A percentile compares a stretch with the other conserved stretches of the same genome.
Conservation (phyloP, 2,888 invertebrate genomes). For the Dimorphilus gyrociliatus region DNA sequence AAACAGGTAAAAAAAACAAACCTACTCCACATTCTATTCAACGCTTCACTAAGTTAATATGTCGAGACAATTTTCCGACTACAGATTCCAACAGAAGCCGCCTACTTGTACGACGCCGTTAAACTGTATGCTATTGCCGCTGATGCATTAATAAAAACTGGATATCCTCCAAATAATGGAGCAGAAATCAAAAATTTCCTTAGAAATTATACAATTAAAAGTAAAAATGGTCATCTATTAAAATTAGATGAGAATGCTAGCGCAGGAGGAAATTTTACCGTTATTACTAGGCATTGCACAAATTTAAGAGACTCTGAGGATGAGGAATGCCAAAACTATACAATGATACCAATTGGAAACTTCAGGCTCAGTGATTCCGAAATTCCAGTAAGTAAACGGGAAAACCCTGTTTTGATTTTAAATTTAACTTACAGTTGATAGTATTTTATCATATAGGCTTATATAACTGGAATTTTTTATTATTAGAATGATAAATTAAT, state of each 20-base stretch:
- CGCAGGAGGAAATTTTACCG: slow-evolving; percentile 80
- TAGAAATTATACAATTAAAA: slow-evolving; percentile 18
- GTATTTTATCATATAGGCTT: too few relatives aligned
- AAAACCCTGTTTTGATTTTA: too few relatives aligned
- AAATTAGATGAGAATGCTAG: slow-evolving; percentile 81
- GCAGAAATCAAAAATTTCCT: too few relatives aligned
- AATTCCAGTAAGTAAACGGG: slow-evolving; percentile 55
- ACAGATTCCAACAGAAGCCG: slow-evolving; percentile 32
- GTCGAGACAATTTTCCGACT: slow-evolving; percentile 6
- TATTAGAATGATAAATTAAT: too few relatives aligned
- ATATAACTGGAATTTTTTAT: too few relatives aligned
- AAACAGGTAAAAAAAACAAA: too few relatives aligned
- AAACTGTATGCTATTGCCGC: slow-evolving; percentile 38
- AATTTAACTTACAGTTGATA: too few relatives aligned
- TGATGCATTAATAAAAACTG: slow-evolving; percentile 28
- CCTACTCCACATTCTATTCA: too few relatives aligned
- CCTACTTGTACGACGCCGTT: slow-evolving; percentile 40
- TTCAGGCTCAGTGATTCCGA: slow-evolving; percentile 46
- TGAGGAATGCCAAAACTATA: slow-evolving; percentile 43
- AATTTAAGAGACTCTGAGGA: slow-evolving; percentile 4
- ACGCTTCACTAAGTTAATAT: too few relatives aligned
- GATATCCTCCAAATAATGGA: slow-evolving; percentile 32
- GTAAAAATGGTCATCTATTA: slow-evolving; percentile 56
- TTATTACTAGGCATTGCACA: slow-evolving; percentile 51
- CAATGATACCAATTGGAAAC: slow-evolving; percentile 61